Evolutionary conservation across 2,797 vertebrate species (phyloP).

Genomic region (Hephaestus fuliginosus): DNA sequence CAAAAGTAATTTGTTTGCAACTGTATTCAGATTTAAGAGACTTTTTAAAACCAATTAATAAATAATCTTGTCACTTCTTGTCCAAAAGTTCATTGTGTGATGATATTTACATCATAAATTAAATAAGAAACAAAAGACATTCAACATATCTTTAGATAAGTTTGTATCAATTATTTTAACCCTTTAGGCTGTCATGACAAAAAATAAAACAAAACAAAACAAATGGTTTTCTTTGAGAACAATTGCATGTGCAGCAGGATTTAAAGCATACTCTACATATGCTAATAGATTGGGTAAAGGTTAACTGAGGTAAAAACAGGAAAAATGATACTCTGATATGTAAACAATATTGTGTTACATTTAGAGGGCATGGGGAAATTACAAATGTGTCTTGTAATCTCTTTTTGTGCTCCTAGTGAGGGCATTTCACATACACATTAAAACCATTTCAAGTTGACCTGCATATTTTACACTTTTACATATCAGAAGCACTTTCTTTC

Average conservation of each 20-base stretch:
- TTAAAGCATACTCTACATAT: conserved; percentile 43
- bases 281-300: conserved; percentile 35
- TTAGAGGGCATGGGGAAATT: conserved; percentile 73
- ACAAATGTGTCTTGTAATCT: conserved; percentile 57
- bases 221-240: conserved; percentile 41
- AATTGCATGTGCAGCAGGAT: conserved; percentile 42
- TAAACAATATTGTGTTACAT: conserved; percentile 48
- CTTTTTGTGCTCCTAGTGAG: conserved; percentile 18
- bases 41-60: conserved; percentile 92
- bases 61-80: conserved; percentile 94
- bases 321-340: conserved; percentile 62
- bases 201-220: conserved; percentile 5
- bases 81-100: conserved; percentile 83
- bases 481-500: conserved; percentile 61
- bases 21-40: conserved; percentile 90
- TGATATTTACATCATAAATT: conserved; percentile 95
- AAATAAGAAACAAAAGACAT: conserved; percentile 90
- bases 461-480: conserved; percentile 60
- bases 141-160: conserved; percentile 88
- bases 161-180: conserved; percentile 62
- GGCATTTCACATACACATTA: conserved; percentile 51
- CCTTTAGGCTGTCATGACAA: conserved; percentile 55
- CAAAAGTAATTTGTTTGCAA: conserved; percentile 79
- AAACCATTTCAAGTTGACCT: conserved; percentile 30
- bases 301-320: conserved; percentile 53